Base-by-base conservation (phyloP, 2,113 vertebrate species). In the Paramisgurnus dabryanus region DNA sequence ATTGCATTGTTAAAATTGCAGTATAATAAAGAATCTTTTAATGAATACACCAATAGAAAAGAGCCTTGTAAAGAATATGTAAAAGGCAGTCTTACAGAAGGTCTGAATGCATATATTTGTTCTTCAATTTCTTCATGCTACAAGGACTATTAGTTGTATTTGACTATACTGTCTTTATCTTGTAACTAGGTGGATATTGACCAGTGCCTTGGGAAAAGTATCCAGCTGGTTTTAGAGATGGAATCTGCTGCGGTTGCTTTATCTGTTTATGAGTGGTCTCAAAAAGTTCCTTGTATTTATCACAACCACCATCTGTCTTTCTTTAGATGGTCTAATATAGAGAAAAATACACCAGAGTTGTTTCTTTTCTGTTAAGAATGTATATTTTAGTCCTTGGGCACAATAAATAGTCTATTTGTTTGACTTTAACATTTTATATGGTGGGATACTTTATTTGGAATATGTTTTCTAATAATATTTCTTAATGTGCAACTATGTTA, bases 231-330 rank as follows among this genome's bases (percentile, higher is more conserved):
- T 70, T 71, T 79, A 50, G 67, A 79, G 45, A 71, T 79, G 78
- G 65, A 70, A 50, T 70, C 78, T 6, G 27, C 67, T 18, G 60
- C 58, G 8, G 65, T 63, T 40, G 78, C 68, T 41, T 70, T 41
- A 40, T 71, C 68, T 61, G 78, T 70, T 4, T 50, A 53, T 79
- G 78, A 79, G 57, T 79, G 78, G 78, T 79, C 45, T 79, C 78
- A 64, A 50, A 79, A 79, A 79, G 40, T 50, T 12, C 78, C 67
- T 63, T 79, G 67, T 61, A 0, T 71, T 63, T 71, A 70, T 12
- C 45, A 64, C 58, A 53, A 64, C 43, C 45, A 64, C 12, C 45
- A 71, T 41, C 58, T 79, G 1, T 50, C 17, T 63, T 71, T 79
- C 34, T 4, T 41, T 17, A 71, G 57, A 70, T 67, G 67, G 50